These are phyloP conservation scores for Cheilosia scutellata DNA, from an alignment of 2,888 invertebrate genomes.

Conservation along the genomic window DNA sequence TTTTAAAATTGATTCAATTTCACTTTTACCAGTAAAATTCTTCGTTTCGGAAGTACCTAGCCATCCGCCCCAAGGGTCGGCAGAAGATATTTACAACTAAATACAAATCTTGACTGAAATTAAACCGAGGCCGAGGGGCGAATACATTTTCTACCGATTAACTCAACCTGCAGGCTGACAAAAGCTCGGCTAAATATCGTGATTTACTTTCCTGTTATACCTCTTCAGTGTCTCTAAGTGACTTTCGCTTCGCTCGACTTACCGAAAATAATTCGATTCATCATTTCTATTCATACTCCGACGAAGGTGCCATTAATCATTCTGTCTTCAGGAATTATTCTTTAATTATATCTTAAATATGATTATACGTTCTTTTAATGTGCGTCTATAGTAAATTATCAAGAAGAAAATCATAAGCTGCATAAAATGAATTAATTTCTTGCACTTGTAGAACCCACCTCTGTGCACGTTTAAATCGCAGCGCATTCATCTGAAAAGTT, in stretches of 20 bases:
- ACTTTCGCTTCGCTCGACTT: slow-evolving; percentile 9
- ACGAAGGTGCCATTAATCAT: slow-evolving; percentile 7
- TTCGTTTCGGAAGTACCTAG: too few species aligned
- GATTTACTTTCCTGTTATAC: background rate
- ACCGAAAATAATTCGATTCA: slow-evolving; percentile 9
- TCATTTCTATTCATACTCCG: background rate
- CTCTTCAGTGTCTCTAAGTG: background rate
- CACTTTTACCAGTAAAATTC: too few species aligned
- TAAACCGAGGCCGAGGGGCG: too few species aligned
- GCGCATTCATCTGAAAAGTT: slow-evolving; percentile 46
- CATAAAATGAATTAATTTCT: slow-evolving; percentile 38
- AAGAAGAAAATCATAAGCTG: slow-evolving; percentile 17
- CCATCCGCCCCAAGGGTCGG: too few species aligned
- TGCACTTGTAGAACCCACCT: background rate
- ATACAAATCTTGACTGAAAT: too few species aligned
- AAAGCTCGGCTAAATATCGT: too few species aligned
- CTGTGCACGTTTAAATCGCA: background rate
- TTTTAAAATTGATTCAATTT: too few species aligned
- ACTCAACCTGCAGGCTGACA: too few species aligned
- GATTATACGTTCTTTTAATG: slow-evolving; percentile 1
- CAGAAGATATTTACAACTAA: too few species aligned
- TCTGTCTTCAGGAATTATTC: slow-evolving; percentile 16
- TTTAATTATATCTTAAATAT: slow-evolving; percentile 16
- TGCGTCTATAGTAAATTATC: background rate
- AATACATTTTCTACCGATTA: too few species aligned